phyloP scores from a whole-genome alignment of 2,797 vertebrate genomes.

The Hypotaenidia okinawae region DNA sequence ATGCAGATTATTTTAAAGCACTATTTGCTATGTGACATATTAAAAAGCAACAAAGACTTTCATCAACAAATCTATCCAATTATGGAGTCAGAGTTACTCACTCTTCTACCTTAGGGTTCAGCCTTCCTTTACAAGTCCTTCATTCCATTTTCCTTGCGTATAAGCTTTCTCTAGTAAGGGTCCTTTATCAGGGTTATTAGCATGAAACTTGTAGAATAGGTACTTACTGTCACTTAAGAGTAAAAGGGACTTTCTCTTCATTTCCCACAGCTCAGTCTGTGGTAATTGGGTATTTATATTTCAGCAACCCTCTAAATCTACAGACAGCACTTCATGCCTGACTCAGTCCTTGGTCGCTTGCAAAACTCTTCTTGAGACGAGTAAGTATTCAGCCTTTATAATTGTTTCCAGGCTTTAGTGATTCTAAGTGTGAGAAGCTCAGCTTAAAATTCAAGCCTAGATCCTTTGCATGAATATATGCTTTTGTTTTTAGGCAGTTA shows the following conservation, averaged over 20 bases:
- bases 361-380: background rate
- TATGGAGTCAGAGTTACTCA: background rate
- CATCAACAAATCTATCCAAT: background rate
- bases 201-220: background rate
- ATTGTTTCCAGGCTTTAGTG: constrained; percentile 11
- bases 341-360: constrained; percentile 13
- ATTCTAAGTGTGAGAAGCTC: background rate
- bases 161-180: background rate
- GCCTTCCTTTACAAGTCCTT: background rate
- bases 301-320: background rate
- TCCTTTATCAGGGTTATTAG: background rate
- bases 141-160: accelerated
- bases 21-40: background rate
- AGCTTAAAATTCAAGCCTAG: background rate
- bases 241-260: background rate
- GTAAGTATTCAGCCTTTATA: background rate
- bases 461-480: background rate
- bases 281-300: background rate
- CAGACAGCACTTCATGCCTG: background rate
- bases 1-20: background rate
- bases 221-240: background rate
- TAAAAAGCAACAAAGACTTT: background rate
- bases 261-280: background rate
- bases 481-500: background rate
- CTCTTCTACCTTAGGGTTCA: background rate